Evolutionary conservation across 2,888 invertebrate species (phyloP), one percentile per base, ranked within the genome.

Genomic region (Drosophila mettleri): DNA sequence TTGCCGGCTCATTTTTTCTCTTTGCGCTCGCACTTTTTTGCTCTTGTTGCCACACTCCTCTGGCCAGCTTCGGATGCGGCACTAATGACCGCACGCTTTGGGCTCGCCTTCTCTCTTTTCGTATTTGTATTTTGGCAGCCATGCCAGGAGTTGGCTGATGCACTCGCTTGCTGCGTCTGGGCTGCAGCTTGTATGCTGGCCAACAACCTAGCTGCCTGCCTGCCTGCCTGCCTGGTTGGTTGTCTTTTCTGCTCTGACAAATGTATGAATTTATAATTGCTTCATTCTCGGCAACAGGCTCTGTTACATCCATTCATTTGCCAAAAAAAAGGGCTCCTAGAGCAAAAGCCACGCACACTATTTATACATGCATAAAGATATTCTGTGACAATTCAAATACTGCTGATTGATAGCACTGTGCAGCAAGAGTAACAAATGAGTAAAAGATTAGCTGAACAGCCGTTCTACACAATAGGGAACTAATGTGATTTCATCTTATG

Each of bases 241-340:
- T 59, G 61, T 27, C 38, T 31, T 59, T 12, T 46, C 52, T 45
- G 53, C 34, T 8, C 73, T 59, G 53, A 34, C 78, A 39, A 53
- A 27, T 58, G 55, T 61, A 86, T 83, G 87, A 88, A 88, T 83
- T 83, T 77, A 74, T 88, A 88, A 88, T 83, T 83, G 83, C 69
- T 74, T 77, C 78, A 84, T 74, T 77, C 59, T 54, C 75, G 58
- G 54, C 36, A 55, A 53, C 68, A 45, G 54, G 62, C 62, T 61
- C 55, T 45, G 55, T 36, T 33, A 8, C 38, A n/a, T 24, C 54
- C 51, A 45, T 39, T 20, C 39, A 52, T 29, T 38, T 64, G 51
- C 67, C 60, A 73, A 72, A 77, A 61, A 14, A 22, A 14, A 16
- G 24, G 34, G 24, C 45, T 45, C 27, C 27, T 16, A 27, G 16